Evolutionary conservation across 2,797 vertebrate genomes (phyloP), one percentile per base, ranked within the genome.

Genomic region (Amazonetta brasiliensis): DNA sequence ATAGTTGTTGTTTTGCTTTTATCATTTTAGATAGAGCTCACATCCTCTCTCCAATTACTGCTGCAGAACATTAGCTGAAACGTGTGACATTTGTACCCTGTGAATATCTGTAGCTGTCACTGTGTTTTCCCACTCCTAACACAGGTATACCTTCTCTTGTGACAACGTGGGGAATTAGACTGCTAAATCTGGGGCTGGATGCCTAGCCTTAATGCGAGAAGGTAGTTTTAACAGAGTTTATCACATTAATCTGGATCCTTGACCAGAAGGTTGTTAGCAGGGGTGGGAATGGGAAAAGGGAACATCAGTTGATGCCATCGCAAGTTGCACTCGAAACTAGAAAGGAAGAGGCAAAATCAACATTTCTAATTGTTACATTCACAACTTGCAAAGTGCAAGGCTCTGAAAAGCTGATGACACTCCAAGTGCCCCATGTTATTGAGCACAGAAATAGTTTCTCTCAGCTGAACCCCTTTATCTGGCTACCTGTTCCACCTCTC

Each of bases 11-110:
- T 11, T 83, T 72, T 68, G 56, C 69, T 86, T 74, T 78, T 48
- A 18, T 37, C 20, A 3, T 33, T 80, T 72, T 75, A 62, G 39
- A n/a, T n/a, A n/a, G n/a, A n/a, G 68, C 43, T 28, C 0, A 0
- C 33, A 56, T 55, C 26, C n/a, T 31, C 39, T 69, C 67, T 56
- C 21, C 14, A 35, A 41, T 63, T 1, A 63, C 33, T 15, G 16
- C 46, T 60, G 46, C 41, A 56, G 71, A 90, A 64, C n/a, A 18
- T 79, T 39, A 35, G 6, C 76, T 80, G 66, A 55, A 44, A 84
- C n/a, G 21, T 9, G 15, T 0, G 0, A 43, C 23, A 77, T 8
- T 7, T 33, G 71, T 3, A 21, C 58, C 67, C 81, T 63, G 59
- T 23, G 39, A 71, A 72, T 80, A 76, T 23, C 25, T 23, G 19